Evolutionary conservation across 1,140 invertebrate genomes (phyloP).

Genomic region (Neotoxoptera formosana): DNA sequence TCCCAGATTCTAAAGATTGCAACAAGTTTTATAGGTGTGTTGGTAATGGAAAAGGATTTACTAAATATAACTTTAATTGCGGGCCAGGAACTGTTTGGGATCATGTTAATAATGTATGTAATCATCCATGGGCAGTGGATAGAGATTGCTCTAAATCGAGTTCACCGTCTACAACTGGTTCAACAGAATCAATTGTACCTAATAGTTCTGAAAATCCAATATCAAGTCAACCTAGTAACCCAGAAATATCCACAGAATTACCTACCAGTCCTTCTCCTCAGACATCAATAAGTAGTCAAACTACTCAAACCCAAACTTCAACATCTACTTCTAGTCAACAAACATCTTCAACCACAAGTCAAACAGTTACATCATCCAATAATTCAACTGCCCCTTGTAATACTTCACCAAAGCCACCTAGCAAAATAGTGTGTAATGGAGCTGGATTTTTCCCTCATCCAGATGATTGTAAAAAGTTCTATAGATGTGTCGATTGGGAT

Average conservation of each 20-base stretch:
- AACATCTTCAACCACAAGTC: constrained; percentile 14
- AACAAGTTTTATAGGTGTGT: constrained; percentile 82
- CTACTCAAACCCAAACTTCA: constrained; percentile 45
- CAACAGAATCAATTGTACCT: not conserved
- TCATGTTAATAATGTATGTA: constrained; percentile 65
- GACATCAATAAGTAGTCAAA: constrained; percentile 48
- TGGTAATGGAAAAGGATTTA: constrained; percentile 66
- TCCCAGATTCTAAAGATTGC: constrained; percentile 74
- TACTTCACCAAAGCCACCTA: constrained; percentile 59
- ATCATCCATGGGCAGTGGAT: constrained; percentile 65
- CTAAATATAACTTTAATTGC: constrained; percentile 65
- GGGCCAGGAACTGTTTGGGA: constrained; percentile 66
- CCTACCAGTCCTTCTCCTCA: not conserved
- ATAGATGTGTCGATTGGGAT: constrained; percentile 73
- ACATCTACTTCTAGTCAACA: constrained; percentile 38
- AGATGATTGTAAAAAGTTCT: constrained; percentile 74
- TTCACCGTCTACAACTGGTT: not conserved
- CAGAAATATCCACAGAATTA: not conserved
- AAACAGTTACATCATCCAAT: not conserved
- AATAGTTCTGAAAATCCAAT: not conserved
- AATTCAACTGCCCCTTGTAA: constrained; percentile 52
- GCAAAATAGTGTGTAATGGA: constrained; percentile 61
- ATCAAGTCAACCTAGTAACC: constrained; percentile 34
- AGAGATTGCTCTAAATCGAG: constrained; percentile 52
- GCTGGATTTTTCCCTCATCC: constrained; percentile 73